Percentiles rank a stretch among this genome's conserved stretches.
Conservation (phyloP, 2,797 vertebrate genomes). For the Melanotaenia boesemani region DNA sequence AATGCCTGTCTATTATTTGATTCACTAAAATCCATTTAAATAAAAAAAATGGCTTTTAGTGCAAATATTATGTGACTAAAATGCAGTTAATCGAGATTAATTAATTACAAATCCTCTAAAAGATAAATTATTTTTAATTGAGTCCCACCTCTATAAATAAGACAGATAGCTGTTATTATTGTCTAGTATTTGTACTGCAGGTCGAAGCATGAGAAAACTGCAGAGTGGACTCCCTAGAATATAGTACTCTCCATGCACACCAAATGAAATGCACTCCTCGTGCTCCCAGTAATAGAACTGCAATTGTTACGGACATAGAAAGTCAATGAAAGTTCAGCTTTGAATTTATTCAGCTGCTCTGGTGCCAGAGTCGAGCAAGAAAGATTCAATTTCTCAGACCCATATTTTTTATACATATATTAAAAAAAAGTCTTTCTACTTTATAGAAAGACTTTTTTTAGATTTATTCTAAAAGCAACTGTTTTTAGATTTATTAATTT, state of each 20-base stretch:
- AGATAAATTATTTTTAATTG: too few species aligned
- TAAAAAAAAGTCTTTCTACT: too few species aligned
- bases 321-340: constrained; percentile 5
- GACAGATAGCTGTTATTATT: constrained; percentile 24
- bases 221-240: background rate
- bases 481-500: too few species aligned
- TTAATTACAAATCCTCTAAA: too few species aligned
- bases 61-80: too few species aligned
- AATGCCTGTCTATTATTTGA: too few species aligned
- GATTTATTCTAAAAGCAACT: too few species aligned
- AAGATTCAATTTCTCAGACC: background rate
- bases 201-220: constrained; percentile 29
- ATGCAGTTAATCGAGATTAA: too few species aligned
- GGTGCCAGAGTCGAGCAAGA: background rate
- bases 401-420: background rate
- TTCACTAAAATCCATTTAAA: too few species aligned
- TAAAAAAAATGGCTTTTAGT: too few species aligned
- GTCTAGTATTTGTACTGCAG: constrained; percentile 26
- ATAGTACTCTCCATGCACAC: background rate
- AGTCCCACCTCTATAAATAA: constrained; percentile 23
- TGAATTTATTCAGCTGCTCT: background rate
- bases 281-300: background rate
- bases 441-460: too few species aligned
- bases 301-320: background rate
- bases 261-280: background rate